Evolutionary conservation across 2,797 vertebrate species (phyloP), one percentile per base, ranked within the genome.

Genomic region (Cyprinodon diabolis): DNA sequence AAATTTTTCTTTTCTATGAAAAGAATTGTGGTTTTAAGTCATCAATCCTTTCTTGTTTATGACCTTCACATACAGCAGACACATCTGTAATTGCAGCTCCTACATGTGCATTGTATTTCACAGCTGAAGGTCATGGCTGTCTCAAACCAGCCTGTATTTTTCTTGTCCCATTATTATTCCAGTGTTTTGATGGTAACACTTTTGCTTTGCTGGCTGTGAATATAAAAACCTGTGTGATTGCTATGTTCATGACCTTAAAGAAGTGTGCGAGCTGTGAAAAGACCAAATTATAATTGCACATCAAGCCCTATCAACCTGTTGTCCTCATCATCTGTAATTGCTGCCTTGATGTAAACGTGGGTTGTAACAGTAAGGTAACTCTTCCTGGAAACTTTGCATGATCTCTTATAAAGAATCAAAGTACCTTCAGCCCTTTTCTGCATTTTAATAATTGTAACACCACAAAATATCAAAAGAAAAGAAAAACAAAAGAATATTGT

Each of bases 81-180:
- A 70, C 69, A 11, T 51, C 55, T 45, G 45, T 86, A 72, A 86
- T 87, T 77, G 84, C 65, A 75, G 43, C 57, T 78, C 77, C 55
- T 10, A 40, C 40, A 79, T 68, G 76, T 84, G 77, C 74, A 13
- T 79, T 72, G 72, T 49, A 74, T 72, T 80, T 80, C 35, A 21
- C 15, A 57, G 74, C 66, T 65, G 69, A 63, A 85, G 84, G 78
- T 79, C 78, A 80, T 79, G 77, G 75, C 85, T 86, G 89, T 69
- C 75, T 77, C 69, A 66, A 69, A 75, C 69, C 60, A 81, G 76
- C 71, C 78, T 67, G 63, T 77, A 54, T 71, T 89, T 88, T 84
- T 84, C 76, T 65, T 77, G 84, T 86, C 88, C 80, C 58, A 69
- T 79, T 75, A 78, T 84, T 69, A 57, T 74, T 69, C 75, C 70